phyloP scores from a whole-genome alignment of 2,113 vertebrate genomes.

The Oreochromis aureus region DNA sequence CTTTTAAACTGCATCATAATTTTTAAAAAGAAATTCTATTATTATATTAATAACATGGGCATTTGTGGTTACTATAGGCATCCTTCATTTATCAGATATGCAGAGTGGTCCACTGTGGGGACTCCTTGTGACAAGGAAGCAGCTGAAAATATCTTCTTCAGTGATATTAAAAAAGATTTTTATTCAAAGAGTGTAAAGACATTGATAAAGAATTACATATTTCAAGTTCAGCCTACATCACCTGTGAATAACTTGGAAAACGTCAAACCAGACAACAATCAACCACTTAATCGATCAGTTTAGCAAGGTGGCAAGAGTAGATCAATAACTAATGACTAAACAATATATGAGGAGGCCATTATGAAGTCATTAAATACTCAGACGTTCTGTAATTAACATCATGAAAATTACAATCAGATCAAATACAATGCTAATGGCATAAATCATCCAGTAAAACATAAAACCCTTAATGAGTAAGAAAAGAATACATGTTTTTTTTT shows the following conservation, averaged over 20 bases:
- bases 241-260: not conserved
- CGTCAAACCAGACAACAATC: not conserved
- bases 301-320: not conserved
- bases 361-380: not conserved
- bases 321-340: not conserved
- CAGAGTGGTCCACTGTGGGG: not conserved
- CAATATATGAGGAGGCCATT: not conserved
- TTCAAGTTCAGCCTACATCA: not conserved
- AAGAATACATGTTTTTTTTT: not conserved
- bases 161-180: not conserved
- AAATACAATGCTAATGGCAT: not conserved
- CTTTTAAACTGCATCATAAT: fast-evolving
- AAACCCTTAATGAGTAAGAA: not conserved
- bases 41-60: too few relatives aligned
- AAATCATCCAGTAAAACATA: not conserved
- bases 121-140: not conserved
- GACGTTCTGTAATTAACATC: not conserved
- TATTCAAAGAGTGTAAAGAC: not conserved
- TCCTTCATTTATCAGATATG: not conserved
- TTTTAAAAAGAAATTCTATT: too few relatives aligned
- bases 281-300: not conserved
- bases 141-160: not conserved
- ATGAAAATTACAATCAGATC: not conserved
- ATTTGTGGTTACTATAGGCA: not conserved
- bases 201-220: not conserved